Conservation (phyloP, 2,888 invertebrate species). For the Bombyx huttoni region DNA sequence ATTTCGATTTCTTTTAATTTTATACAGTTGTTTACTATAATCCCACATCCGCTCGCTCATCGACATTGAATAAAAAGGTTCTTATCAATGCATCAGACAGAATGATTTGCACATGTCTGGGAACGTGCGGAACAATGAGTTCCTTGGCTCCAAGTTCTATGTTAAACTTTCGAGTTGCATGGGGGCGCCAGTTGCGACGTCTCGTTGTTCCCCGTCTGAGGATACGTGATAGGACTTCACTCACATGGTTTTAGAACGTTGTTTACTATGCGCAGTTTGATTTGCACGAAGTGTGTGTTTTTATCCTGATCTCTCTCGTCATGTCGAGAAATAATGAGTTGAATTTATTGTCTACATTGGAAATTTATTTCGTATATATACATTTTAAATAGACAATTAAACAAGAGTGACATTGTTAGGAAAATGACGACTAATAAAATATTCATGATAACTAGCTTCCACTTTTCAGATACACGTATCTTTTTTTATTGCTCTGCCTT, state of each 20-base stretch:
- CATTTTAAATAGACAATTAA: too few species aligned
- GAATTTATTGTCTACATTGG: too few species aligned
- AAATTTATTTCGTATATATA: too few species aligned
- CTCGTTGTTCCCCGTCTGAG: background rate
- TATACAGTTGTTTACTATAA: background rate
- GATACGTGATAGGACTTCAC: background rate
- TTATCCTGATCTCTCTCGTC: too few species aligned
- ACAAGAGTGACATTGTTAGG: too few species aligned
- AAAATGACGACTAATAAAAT: too few species aligned
- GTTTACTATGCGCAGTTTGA: background rate
- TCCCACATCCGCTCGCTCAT: background rate
- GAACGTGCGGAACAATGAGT: constrained; percentile 1
- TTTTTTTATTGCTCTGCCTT: too few species aligned
- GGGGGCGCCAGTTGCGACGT: background rate
- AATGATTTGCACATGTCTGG: constrained; percentile 1
- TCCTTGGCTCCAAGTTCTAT: background rate
- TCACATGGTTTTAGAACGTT: background rate
- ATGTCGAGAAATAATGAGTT: too few species aligned
- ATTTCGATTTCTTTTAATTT: too few species aligned
- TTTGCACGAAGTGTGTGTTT: too few species aligned
- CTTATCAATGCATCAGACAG: background rate
- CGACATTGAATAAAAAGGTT: background rate
- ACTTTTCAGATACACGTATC: background rate
- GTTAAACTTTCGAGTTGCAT: background rate
- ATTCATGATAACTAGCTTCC: too few species aligned